Conservation (phyloP, 2,797 vertebrate species). For the Onychomys torridus region DNA sequence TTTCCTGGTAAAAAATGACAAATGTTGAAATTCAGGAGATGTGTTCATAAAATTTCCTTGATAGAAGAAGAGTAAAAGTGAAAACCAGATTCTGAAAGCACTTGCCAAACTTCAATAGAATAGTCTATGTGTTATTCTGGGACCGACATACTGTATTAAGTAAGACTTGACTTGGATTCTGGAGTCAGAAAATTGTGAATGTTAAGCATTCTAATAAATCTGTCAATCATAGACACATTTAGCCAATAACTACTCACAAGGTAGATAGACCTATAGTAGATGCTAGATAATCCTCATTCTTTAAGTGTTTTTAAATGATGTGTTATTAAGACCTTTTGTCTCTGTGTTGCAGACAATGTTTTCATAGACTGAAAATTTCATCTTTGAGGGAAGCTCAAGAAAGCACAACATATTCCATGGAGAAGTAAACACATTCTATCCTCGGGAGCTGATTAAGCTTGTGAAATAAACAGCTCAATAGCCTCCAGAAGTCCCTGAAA, state of each 20-base stretch:
- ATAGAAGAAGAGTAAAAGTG: background rate
- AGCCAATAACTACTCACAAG: background rate
- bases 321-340: background rate
- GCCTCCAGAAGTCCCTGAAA: background rate
- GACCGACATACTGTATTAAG: background rate
- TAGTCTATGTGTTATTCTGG: background rate
- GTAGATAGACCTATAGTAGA: background rate
- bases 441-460: too few relatives aligned
- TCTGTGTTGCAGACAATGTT: background rate
- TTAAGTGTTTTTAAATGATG: constrained; percentile 23
- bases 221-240: background rate
- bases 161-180: background rate
- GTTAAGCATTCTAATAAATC: background rate
- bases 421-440: background rate
- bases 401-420: background rate
- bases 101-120: background rate
- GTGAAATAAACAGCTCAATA: background rate
- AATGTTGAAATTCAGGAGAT: background rate
- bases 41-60: background rate
- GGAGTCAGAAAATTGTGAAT: background rate
- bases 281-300: background rate
- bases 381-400: background rate
- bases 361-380: background rate
- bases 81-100: background rate
- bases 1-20: background rate